Evolutionary conservation across 2,113 vertebrate species (phyloP), one percentile per base, ranked within the genome.

Genomic region (Oryzias woworae): DNA sequence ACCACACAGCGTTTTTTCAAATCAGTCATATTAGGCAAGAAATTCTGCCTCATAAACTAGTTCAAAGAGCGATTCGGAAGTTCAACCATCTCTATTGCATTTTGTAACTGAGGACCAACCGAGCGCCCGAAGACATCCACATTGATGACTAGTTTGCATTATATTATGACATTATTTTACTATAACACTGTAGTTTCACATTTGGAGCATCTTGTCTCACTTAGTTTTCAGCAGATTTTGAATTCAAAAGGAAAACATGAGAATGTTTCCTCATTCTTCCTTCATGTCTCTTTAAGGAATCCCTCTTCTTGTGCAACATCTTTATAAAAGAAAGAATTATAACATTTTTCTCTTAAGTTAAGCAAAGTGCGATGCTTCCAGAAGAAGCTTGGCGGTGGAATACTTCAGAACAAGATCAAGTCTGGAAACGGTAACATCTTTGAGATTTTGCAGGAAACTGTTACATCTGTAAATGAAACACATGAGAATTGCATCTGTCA

Each of bases 141-240:
- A 53, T 5, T 17, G 24, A 73, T 62, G 22, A 62, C 45, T 75
- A 55, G 59, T 66, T 75, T 49, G 13, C 20, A 36, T 77, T 62
- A 57, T 71, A 62, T 66, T 71, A 13, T 78, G 24, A 66, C 36
- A 7, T 48, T 78, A 36, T 61, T 58, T 53, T 50, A 51, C 54
- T 49, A 47, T 22, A 68, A 61, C 24, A 60, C 28, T 56, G 26
- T 62, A 70, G 42, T 67, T 75, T 71, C 23, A 48, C 36, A 58
- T 73, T 76, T 66, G 69, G 23, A 74, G 43, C 68, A 82, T 75
- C 68, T 67, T 78, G 68, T 58, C 49, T 50, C 44, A 62, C 45
- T 75, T 73, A 71, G 46, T 20, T 42, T 51, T 24, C 14, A 20
- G 58, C n/a, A 2, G 24, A 17, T 66, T 64, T 62, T 58, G 70